Percentiles rank a stretch among this genome's conserved stretches.
Conservation (phyloP, 2,888 invertebrate species). For the Hartigia nigra region DNA sequence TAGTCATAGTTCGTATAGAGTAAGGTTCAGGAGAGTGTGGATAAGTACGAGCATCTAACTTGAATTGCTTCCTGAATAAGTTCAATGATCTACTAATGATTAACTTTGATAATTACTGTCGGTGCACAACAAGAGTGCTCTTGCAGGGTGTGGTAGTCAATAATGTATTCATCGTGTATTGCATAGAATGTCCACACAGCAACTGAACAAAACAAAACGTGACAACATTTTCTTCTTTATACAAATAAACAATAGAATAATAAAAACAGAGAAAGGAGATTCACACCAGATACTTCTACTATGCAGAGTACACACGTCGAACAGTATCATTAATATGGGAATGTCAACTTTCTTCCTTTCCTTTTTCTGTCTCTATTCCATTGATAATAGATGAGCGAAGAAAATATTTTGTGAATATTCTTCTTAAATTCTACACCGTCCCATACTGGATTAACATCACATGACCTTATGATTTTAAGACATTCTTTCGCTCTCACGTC, state of each 20-base stretch:
- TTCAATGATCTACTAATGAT: not conserved
- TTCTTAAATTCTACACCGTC: not conserved
- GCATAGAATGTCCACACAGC: not conserved
- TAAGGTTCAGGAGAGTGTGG: not conserved
- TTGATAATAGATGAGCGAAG: not conserved
- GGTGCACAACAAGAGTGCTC: not conserved
- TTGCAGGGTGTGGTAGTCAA: not conserved
- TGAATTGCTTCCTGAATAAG: not conserved
- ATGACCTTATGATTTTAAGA: not conserved
- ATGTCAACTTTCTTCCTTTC: not conserved
- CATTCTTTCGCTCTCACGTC: not conserved
- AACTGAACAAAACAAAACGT: not conserved
- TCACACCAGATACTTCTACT: not conserved
- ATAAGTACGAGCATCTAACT: not conserved
- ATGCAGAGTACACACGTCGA: not conserved
- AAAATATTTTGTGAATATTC: not conserved
- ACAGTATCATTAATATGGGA: not conserved
- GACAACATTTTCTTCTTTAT: not conserved
- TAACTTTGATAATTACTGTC: not conserved
- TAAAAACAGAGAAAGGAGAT: not conserved
- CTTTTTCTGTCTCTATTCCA: not conserved
- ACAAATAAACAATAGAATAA: not conserved
- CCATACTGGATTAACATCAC: not conserved
- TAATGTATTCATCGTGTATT: not conserved
- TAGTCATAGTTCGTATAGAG: not conserved